These are phyloP conservation scores for Gouania willdenowi DNA, from an alignment of 2,797 vertebrate species.

Conservation along the genomic window DNA sequence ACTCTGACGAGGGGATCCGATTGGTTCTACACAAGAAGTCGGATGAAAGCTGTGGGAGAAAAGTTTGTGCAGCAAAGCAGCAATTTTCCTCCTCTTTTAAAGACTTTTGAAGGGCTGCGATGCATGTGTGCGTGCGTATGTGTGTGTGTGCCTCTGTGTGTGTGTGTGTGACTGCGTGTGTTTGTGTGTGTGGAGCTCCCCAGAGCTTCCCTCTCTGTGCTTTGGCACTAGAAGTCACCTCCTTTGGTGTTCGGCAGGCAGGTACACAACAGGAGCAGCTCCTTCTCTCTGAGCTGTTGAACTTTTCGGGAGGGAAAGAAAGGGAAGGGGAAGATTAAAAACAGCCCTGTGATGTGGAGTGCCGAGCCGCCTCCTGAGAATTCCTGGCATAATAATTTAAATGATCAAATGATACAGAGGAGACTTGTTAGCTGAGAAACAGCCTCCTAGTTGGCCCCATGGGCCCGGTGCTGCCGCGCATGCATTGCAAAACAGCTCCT, in stretches of 20 bases:
- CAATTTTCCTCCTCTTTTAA: constrained; percentile 75
- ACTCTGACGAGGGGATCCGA: constrained; percentile 57
- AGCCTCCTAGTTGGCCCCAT: constrained; percentile 85
- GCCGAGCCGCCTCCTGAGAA: constrained; percentile 79
- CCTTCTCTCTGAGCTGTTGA: constrained; percentile 75
- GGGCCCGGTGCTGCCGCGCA: constrained; percentile 75
- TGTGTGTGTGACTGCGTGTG: constrained; percentile 5
- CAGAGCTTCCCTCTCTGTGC: constrained; percentile 73
- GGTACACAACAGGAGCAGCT: constrained; percentile 80
- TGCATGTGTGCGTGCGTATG: constrained; percentile 33
- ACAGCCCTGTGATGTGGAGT: constrained; percentile 83
- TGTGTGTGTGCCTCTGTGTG: constrained; percentile 2
- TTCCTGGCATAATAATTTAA: constrained; percentile 89
- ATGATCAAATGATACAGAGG: constrained; percentile 88
- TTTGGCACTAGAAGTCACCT: constrained; percentile 80
- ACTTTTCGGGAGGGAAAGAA: constrained; percentile 79
- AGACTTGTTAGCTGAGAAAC: constrained; percentile 86
- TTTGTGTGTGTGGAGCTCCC: constrained; percentile 57
- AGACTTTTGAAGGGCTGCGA: constrained; percentile 72
- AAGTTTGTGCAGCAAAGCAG: constrained; percentile 77
- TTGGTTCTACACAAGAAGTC: constrained; percentile 58
- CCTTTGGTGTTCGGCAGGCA: constrained; percentile 79
- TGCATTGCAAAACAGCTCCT: constrained; percentile 85
- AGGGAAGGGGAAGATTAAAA: constrained; percentile 84
- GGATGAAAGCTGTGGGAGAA: constrained; percentile 74